Evolutionary conservation across 2,888 invertebrate genomes (phyloP), one percentile per base, ranked within the genome.

Genomic region (Galeopsomyia nigrocyanea): DNA sequence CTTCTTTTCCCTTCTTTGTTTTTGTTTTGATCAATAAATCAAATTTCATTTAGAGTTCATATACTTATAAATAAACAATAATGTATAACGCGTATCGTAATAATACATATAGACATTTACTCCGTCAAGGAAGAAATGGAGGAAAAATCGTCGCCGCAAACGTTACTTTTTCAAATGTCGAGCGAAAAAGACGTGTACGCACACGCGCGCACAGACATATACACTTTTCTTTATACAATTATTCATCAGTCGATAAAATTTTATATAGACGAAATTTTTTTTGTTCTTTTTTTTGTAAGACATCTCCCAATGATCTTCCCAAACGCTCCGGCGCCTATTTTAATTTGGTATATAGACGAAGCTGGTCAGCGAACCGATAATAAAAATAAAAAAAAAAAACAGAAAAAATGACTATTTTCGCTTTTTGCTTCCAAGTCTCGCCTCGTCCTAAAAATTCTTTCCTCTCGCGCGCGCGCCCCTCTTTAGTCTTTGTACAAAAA

Each of bases 341-440:
- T 50, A 72, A 75, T 75, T 75, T 75, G 75, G 75, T 75, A 75
- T 75, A 75, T 71, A 46, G 19, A 68, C 49, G 73, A 26, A 75
- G 75, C 75, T 75, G 71, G 73, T 75, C 73, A 75, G 75, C 75
- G 75, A 73, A 73, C 73, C 71, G 71, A 73, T 39, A 39, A 39
- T 10, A 39, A 3, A 39, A 26, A 73, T 39, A 39, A 39, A 39
- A 39, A 39, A 39, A 73, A 5, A 39, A 39, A 39, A 39, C 2
- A 39, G 13, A 73, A 70, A 70, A 60, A 73, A 67, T 73, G 75
- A 73, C 75, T 75, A 75, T 62, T 73, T 26, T 75, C 75, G 75
- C 75, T 75, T 70, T 75, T 73, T 71, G 75, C 75, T 75, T 64
- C 61, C 31, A 71, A 73, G 68, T 73, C 65, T 75, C 75, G 75